Evolutionary conservation across 2,113 vertebrate species (phyloP), one percentile per base, ranked within the genome.

Genomic region (Cheilinus undulatus): DNA sequence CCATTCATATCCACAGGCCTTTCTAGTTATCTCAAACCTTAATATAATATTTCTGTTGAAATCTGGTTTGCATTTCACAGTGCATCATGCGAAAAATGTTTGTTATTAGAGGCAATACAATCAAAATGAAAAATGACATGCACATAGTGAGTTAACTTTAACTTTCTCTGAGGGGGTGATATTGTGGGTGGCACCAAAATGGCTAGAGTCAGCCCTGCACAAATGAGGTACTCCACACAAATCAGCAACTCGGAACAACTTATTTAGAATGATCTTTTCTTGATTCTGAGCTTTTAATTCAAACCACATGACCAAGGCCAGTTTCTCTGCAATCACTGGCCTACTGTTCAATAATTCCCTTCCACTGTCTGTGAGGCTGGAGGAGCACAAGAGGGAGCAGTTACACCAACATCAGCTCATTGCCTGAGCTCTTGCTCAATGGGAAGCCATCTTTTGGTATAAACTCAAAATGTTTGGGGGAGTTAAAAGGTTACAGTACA

Each of bases 381-480:
- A 36, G n/a, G 26, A 61, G 42, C 80, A 77, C 69, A n/a, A 73
- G 85, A 83, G 74, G 83, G 81, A 74, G 87, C 64, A 69, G 54
- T 79, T 73, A 20, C 58, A 28, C 57, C 50, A 67, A 1, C 14
- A 48, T 36, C 60, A 45, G 20, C 28, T 57, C 32, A 7, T 38
- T 66, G 43, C 6, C 20, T 60, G 13, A 48, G 45, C 53, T n/a
- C 20, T 24, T 17, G 19, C 32, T 38, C 26, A 34, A 42, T 6
- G 5, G 19, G 26, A 48, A 24, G 50, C 24, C 20, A 43, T 57
- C 20, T 17, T 59, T 34, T 40, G 26, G 42, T 40, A 42, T 34
- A 5, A 51, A 26, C 7, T 19, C 5, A 7, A 11, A 5, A 7
- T 22, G 13, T 54, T 34, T 22, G 26, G 20, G n/a, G 12, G 24